A percentile compares a stretch with the other conserved stretches of the same genome.
Evolutionary conservation across 2,888 invertebrate species (phyloP).

Genomic region (Macrophya alboannulata): DNA sequence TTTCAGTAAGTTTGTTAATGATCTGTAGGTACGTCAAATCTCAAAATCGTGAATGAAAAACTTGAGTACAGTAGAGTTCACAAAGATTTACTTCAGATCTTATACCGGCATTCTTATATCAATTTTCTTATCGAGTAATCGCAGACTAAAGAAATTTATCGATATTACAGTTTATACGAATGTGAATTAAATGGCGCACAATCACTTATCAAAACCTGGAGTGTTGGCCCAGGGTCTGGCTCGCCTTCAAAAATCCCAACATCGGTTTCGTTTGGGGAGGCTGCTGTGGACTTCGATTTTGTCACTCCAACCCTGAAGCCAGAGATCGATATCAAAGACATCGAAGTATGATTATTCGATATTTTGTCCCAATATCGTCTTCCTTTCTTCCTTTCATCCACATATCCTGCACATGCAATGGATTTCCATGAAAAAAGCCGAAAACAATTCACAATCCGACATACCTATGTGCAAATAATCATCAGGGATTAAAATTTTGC

Average conservation of each 20-base stretch:
- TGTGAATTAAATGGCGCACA: constrained; percentile 76
- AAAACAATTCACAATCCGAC: background rate
- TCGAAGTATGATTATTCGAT: constrained; percentile 32
- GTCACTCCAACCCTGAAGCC: constrained; percentile 81
- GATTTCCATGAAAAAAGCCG: background rate
- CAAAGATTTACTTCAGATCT: constrained; percentile 5
- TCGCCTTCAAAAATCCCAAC: constrained; percentile 74
- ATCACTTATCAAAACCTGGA: constrained; percentile 81
- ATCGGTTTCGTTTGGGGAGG: constrained; percentile 89
- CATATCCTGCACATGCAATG: background rate
- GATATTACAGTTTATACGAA: constrained; percentile 76
- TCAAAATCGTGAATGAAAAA: background rate
- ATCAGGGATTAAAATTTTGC: background rate
- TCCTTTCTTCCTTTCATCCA: background rate
- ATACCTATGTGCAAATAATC: background rate
- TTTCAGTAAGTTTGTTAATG: constrained; percentile 85
- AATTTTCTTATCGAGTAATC: background rate
- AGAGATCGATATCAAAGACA: constrained; percentile 59
- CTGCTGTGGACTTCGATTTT: constrained; percentile 94
- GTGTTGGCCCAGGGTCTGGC: constrained; percentile 79
- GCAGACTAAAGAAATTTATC: background rate
- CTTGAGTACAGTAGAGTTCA: too few relatives aligned
- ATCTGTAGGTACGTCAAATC: background rate
- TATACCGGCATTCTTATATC: background rate
- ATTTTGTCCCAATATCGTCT: background rate